phyloP scores from a whole-genome alignment of 2,113 vertebrate genomes.

The Garra rufa region DNA sequence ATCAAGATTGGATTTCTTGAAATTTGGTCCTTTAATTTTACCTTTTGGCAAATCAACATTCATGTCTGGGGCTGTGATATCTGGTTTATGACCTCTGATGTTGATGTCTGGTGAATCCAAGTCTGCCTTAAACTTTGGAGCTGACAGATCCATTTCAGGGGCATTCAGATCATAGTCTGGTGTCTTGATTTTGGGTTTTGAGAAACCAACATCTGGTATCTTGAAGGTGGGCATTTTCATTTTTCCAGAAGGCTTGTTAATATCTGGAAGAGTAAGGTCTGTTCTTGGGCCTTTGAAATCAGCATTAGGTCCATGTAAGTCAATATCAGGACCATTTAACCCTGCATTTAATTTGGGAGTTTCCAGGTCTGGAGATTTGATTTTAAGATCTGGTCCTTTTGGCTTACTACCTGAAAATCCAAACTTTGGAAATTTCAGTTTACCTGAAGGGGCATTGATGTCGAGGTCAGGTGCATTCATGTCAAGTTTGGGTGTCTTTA shows the following conservation, averaged over 20 bases:
- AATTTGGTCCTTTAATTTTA: slow-evolving; percentile 12
- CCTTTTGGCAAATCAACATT: slow-evolving; percentile 26
- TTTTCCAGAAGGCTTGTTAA: slow-evolving; percentile 59
- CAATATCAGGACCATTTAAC: slow-evolving; percentile 48
- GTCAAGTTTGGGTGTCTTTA: slow-evolving; percentile 32
- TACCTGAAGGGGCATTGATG: slow-evolving; percentile 14
- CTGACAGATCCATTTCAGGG: slow-evolving; percentile 45
- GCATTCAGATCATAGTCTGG: slow-evolving; percentile 47
- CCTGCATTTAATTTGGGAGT: slow-evolving; percentile 64
- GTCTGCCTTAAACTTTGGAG: slow-evolving; percentile 63
- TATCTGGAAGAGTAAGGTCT: slow-evolving; percentile 58
- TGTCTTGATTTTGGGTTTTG: slow-evolving; percentile 56
- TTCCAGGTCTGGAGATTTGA: slow-evolving; percentile 58
- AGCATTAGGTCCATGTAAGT: slow-evolving; percentile 27
- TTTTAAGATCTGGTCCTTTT: slow-evolving; percentile 53
- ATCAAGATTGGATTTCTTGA: slow-evolving; percentile 18
- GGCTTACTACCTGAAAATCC: slow-evolving; percentile 33
- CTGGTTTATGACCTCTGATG: not conserved
- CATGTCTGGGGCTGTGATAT: slow-evolving; percentile 52
- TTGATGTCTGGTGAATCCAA: slow-evolving; percentile 47
- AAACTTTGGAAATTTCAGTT: not conserved
- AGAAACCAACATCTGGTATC: slow-evolving; percentile 48
- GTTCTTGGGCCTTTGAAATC: slow-evolving; percentile 45
- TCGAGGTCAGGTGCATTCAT: not conserved
- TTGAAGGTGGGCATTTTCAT: slow-evolving; percentile 35